Conservation (phyloP, 2,888 invertebrate species). For the Stenolophus ochropezus region DNA sequence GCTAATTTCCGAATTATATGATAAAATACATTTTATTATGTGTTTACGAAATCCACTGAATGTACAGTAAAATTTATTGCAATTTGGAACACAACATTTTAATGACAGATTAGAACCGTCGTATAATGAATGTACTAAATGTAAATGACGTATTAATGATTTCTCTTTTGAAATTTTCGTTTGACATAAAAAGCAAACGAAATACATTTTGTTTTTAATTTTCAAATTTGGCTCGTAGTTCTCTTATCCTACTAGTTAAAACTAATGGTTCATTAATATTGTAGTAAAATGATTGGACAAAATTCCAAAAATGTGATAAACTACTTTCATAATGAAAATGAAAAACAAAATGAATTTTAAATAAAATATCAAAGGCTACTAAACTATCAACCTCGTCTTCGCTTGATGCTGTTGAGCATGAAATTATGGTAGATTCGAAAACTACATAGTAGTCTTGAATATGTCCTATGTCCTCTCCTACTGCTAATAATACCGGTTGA, state of each 20-base stretch:
- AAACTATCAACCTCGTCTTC: background rate
- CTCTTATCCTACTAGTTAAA: background rate
- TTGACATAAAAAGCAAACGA: constrained; percentile 5
- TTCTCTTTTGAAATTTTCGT: background rate
- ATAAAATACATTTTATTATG: constrained; percentile 15
- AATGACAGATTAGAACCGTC: background rate
- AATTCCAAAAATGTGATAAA: constrained; percentile 6
- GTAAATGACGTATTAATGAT: background rate
- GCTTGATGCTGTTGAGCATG: background rate
- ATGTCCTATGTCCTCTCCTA: background rate
- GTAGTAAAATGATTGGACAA: background rate
- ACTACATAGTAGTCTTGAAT: background rate
- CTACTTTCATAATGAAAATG: background rate
- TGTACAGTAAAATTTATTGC: background rate
- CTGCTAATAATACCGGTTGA: constrained; percentile 8
- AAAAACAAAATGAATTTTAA: background rate
- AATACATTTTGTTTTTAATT: constrained; percentile 5
- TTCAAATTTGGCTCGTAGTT: background rate
- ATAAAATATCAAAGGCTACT: background rate
- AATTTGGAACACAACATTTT: background rate
- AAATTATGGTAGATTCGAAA: constrained; percentile 1
- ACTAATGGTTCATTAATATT: background rate
- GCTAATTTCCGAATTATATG: background rate
- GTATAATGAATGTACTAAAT: background rate
- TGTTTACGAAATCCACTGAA: constrained; percentile 6